Evolutionary conservation across 2,113 vertebrate species (phyloP).

Genomic region (Drymodes brunneopygia): DNA sequence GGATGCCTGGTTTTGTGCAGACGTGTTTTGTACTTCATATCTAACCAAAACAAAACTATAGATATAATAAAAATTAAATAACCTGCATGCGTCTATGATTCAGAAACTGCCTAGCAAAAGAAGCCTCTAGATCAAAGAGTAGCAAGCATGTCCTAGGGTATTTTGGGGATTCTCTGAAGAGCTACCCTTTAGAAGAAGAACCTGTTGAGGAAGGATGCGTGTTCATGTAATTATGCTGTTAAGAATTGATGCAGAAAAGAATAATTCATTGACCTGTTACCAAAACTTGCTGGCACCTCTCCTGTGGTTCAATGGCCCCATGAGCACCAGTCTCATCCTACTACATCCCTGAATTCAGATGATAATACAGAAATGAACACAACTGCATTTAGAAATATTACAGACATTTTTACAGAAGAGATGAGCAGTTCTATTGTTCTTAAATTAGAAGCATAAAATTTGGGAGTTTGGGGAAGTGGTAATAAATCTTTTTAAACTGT

Average conservation of each 20-base stretch:
- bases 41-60: not conserved
- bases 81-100: not conserved
- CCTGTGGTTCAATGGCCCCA: not conserved
- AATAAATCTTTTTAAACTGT: not conserved
- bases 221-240: not conserved
- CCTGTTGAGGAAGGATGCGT: not conserved
- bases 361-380: not conserved
- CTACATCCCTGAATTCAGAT: not conserved
- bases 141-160: not conserved
- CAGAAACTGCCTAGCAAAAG: not conserved
- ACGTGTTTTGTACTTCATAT: not conserved
- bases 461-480: not conserved
- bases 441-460: not conserved
- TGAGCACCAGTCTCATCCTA: not conserved
- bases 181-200: not conserved
- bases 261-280: fast-evolving
- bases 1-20: not conserved
- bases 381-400: not conserved
- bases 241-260: not conserved
- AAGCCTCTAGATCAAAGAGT: not conserved
- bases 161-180: not conserved
- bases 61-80: not conserved
- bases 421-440: not conserved
- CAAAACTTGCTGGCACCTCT: not conserved
- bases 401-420: not conserved